A percentile compares a stretch with the other conserved stretches of the same genome.
These are phyloP conservation scores for Acanthurus lineatus DNA, from an alignment of 2,797 vertebrate species.

Conservation along the genomic window DNA sequence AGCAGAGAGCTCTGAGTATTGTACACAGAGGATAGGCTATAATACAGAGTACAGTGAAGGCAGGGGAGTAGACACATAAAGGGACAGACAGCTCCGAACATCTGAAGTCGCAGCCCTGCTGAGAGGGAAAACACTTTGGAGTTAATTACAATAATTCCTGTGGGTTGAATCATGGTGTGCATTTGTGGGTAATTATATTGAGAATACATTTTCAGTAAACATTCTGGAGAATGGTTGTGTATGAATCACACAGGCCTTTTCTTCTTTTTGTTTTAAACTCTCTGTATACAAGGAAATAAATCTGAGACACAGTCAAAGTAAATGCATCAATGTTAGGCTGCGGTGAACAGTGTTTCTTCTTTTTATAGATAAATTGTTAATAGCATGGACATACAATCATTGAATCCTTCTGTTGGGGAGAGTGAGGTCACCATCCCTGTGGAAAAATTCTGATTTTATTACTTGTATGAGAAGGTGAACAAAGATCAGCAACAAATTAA, in stretches of 20 bases:
- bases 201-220: slow-evolving; percentile 42
- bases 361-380: background rate
- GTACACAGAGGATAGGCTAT: slow-evolving; percentile 36
- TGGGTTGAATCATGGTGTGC: slow-evolving; percentile 54
- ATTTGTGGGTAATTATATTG: slow-evolving; percentile 57
- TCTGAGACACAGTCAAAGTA: background rate
- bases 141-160: slow-evolving; percentile 62
- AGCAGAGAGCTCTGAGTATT: slow-evolving; percentile 42
- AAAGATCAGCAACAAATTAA: slow-evolving; percentile 50
- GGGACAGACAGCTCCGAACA: slow-evolving; percentile 45
- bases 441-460: slow-evolving; percentile 24
- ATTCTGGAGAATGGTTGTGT: slow-evolving; percentile 16
- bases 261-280: slow-evolving; percentile 17
- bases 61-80: slow-evolving; percentile 54
- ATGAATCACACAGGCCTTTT: slow-evolving; percentile 30
- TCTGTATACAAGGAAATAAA: background rate
- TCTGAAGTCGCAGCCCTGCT: slow-evolving; percentile 53
- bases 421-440: slow-evolving; percentile 14
- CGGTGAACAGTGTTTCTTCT: background rate
- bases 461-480: slow-evolving; percentile 11
- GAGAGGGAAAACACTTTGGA: slow-evolving; percentile 49
- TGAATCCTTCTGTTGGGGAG: slow-evolving; percentile 11
- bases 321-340: slow-evolving; percentile 12
- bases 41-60: slow-evolving; percentile 63
- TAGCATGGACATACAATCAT: background rate